Evolutionary conservation across 1,140 invertebrate genomes (phyloP).

Genomic region (Drosophila aff.): DNA sequence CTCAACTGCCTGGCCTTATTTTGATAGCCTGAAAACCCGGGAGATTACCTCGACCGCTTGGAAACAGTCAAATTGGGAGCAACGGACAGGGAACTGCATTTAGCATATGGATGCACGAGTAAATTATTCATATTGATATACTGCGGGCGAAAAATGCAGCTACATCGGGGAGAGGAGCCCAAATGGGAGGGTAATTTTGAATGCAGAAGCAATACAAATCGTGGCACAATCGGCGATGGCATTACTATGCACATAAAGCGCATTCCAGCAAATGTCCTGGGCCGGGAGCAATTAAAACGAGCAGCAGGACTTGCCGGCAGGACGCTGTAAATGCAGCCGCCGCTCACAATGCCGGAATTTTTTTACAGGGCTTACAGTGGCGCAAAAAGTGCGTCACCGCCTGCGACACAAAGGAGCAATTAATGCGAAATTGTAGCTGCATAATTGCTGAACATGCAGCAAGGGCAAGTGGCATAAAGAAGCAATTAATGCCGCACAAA

Average conservation of each 20-base stretch:
- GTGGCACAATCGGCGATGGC: conserved; percentile 36
- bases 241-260: conserved; percentile 43
- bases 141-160: neutral
- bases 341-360: conserved; percentile 45
- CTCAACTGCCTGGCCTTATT: conserved; percentile 21
- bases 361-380: conserved; percentile 18
- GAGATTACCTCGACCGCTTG: conserved; percentile 32
- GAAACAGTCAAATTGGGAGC: conserved; percentile 24
- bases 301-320: conserved; percentile 24
- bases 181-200: conserved; percentile 18
- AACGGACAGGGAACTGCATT: conserved; percentile 21
- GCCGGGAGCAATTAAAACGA: conserved; percentile 69
- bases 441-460: conserved; percentile 78
- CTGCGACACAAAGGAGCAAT: conserved; percentile 74
- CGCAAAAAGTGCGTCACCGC: conserved; percentile 28
- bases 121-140: conserved; percentile 6
- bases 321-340: conserved; percentile 59
- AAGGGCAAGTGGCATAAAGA: conserved; percentile 58
- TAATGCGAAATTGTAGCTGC: conserved; percentile 74
- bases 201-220: conserved; percentile 61
- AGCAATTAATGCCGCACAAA: conserved; percentile 81
- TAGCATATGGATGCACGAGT: neutral
- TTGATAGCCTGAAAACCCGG: conserved; percentile 21
- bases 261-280: conserved; percentile 46
- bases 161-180: neutral